Base-by-base conservation (phyloP, 2,113 vertebrate genomes). In the Cheirogaleus medius region DNA sequence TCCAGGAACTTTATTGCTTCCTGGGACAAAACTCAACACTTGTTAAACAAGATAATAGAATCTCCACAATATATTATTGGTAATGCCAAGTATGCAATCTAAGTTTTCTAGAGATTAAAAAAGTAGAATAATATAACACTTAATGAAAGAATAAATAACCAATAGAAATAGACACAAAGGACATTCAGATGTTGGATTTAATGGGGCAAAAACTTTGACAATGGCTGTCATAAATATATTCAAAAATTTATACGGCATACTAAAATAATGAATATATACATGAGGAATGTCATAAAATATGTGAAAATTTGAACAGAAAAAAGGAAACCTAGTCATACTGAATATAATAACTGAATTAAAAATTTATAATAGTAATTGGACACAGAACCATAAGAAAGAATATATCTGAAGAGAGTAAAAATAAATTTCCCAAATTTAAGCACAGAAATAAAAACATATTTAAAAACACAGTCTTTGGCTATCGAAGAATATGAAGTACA, bases 401-500 rank as follows among this genome's bases (percentile, higher is more conserved):
- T 63, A 64, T 37, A 64, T 76, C 10, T 76, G n/a, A 76, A 84
- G 25, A 85, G 13, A 58, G 21, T 47, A 34, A 49, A 54, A 54
- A 54, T 66, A 71, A 60, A 88, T 56, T 80, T 68, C 37, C 15
- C 23, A 71, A 73, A 84, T 66, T 66, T 32, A 74, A 54, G 27
- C 21, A 64, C 5, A 42, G 13, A 54, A 5, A 76, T 21, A 66
- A 54, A 32, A 7, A 13, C 37, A 32, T 32, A 44, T 47, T 39
- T 64, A 47, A 54, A 47, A 32, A 44, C 5, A 68, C 14, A 21
- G 5, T 82, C 42, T 83, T 29, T 18, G 64, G 54, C 3, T 54
- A 27, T 8, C 8, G 4, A 14, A 25, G 0, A 64, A 34, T 39
- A 23, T 34, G 13, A 21, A 12, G 2, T 42, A 9, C 9, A 4